Evolutionary conservation across 2,797 vertebrate species (phyloP).

Genomic region (Manis crassicaudata): DNA sequence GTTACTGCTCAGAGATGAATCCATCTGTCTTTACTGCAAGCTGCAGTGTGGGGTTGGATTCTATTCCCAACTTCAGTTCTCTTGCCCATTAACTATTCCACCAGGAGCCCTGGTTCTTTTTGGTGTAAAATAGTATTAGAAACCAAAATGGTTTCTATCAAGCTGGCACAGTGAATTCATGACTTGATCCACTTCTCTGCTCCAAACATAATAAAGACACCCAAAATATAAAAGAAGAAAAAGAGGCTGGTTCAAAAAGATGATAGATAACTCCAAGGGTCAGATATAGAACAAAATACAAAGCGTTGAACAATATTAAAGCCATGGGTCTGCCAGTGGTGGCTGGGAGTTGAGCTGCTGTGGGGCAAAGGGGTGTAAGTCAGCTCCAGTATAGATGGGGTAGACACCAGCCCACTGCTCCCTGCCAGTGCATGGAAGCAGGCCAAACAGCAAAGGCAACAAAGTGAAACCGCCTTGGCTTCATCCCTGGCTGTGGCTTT

Average conservation of each 20-base stretch:
- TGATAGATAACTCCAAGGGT: not conserved
- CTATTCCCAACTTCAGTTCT: not conserved
- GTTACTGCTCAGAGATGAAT: no score
- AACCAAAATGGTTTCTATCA: not conserved
- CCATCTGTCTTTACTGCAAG: not conserved
- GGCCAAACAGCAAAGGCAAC: not conserved
- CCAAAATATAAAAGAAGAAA: not conserved
- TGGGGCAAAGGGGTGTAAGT: fast-evolving
- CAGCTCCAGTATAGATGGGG: fast-evolving
- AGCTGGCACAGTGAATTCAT: not conserved
- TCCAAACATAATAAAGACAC: not conserved
- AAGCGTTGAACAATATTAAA: not conserved
- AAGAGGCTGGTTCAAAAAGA: not conserved
- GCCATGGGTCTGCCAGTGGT: not conserved
- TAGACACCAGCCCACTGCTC: not conserved
- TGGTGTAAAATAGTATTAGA: not conserved
- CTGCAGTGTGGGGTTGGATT: no score
- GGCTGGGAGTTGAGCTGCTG: no score
- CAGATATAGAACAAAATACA: not conserved
- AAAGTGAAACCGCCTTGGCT: not conserved
- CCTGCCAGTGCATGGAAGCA: not conserved
- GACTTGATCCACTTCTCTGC: not conserved
- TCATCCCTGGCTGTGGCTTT: not conserved
- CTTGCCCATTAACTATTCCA: not conserved
- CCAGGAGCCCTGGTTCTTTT: not conserved